Percentiles rank a stretch among this genome's conserved stretches.
phyloP scores from a whole-genome alignment of 2,888 invertebrate genomes.

The Papilio elwesi region DNA sequence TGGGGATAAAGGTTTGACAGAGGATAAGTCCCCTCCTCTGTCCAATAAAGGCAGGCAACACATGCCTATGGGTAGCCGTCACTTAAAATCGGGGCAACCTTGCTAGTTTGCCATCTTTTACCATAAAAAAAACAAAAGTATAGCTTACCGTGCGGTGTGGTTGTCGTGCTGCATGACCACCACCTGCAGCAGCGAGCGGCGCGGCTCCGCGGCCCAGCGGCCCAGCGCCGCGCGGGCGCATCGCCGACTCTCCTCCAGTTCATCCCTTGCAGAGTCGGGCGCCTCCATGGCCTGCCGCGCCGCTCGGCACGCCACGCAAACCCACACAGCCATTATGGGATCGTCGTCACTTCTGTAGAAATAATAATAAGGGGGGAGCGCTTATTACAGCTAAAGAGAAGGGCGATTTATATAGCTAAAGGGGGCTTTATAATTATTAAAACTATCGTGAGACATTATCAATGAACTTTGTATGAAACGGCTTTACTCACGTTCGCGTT shows the following conservation, averaged over 20 bases:
- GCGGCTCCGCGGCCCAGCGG: constrained; percentile 57
- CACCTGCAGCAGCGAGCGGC: constrained; percentile 60
- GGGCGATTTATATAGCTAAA: no score
- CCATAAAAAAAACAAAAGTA: neutral
- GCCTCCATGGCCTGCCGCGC: constrained; percentile 36
- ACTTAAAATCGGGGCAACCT: no score
- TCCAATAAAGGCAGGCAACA: no score
- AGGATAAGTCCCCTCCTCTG: no score
- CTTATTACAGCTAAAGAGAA: no score
- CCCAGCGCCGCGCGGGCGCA: constrained; percentile 49
- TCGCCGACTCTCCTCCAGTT: constrained; percentile 40
- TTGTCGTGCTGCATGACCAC: constrained; percentile 57
- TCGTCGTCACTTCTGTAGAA: constrained; percentile 61
- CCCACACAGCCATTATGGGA: constrained; percentile 65
- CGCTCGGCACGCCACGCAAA: constrained; percentile 60
- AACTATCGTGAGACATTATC: no score
- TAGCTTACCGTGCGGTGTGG: constrained; percentile 55
- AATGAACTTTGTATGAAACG: no score
- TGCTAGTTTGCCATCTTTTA: neutral
- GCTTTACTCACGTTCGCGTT: no score
- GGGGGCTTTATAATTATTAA: no score
- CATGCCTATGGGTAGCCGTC: no score
- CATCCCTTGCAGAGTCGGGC: constrained; percentile 25
- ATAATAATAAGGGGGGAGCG: neutral
- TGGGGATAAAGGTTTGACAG: no score